Conservation (phyloP, 2,888 invertebrate genomes). For the Cataglyphis albicans region DNA sequence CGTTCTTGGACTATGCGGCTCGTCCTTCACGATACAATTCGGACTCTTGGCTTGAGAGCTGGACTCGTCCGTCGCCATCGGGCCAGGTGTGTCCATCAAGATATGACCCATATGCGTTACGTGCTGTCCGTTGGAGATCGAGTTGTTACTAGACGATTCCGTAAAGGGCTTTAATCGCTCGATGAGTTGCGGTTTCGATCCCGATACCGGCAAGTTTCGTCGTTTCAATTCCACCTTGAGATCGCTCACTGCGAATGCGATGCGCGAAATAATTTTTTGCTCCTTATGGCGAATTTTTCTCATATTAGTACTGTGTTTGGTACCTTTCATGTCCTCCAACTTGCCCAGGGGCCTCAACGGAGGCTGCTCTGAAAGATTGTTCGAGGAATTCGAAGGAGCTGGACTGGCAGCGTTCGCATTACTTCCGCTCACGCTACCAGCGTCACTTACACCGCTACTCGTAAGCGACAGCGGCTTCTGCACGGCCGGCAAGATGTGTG, state of each 20-base stretch:
- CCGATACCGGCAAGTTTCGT: slow-evolving; percentile 97
- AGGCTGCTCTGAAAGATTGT: slow-evolving; percentile 83
- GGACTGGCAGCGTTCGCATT: slow-evolving; percentile 83
- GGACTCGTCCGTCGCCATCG: slow-evolving; percentile 83
- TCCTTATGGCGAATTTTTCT: background rate
- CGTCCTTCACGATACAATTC: slow-evolving; percentile 82
- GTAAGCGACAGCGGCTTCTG: slow-evolving; percentile 87
- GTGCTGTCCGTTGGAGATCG: slow-evolving; percentile 81
- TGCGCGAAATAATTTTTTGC: background rate
- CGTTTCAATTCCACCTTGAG: slow-evolving; percentile 97
- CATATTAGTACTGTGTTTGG: background rate
- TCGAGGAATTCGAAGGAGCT: slow-evolving; percentile 82
- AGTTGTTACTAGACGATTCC: slow-evolving; percentile 82
- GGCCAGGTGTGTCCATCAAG: slow-evolving; percentile 85
- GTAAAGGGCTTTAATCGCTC: slow-evolving; percentile 94
- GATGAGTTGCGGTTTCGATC: slow-evolving; percentile 97
- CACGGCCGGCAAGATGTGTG: slow-evolving; percentile 92
- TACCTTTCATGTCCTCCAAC: slow-evolving; percentile 96
- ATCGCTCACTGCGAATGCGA: slow-evolving; percentile 90
- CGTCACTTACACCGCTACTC: slow-evolving; percentile 84
- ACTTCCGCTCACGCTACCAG: slow-evolving; percentile 83
- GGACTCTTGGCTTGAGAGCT: slow-evolving; percentile 83
- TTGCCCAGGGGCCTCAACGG: slow-evolving; percentile 88
- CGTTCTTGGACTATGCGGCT: slow-evolving; percentile 83
- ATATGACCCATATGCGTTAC: slow-evolving; percentile 86